These are phyloP conservation scores for Cyclophora albipunctata DNA, from an alignment of 2,888 invertebrate species.

Conservation along the genomic window DNA sequence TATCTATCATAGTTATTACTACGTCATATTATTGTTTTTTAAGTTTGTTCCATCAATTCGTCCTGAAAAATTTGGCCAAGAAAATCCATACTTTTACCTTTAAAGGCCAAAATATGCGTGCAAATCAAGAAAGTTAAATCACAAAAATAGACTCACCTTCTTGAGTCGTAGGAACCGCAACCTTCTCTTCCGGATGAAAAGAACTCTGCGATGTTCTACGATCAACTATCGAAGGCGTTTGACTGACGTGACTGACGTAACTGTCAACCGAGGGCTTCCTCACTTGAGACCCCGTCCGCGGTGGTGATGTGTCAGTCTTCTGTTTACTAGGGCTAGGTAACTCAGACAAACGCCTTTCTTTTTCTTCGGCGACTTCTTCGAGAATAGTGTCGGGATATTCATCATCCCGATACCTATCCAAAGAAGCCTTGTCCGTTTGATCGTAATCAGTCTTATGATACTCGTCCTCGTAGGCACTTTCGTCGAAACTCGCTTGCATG, in stretches of 20 bases:
- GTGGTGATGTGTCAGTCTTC: slow-evolving; percentile 57
- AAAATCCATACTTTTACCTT: slow-evolving; percentile 4
- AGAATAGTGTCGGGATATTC: slow-evolving; percentile 58
- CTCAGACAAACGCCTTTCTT: slow-evolving; percentile 51
- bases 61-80: too few relatives aligned
- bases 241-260: slow-evolving; percentile 65
- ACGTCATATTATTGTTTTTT: too few relatives aligned
- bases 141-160: slow-evolving; percentile 42
- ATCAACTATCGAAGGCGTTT: slow-evolving; percentile 60
- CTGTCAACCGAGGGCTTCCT: slow-evolving; percentile 67
- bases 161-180: slow-evolving; percentile 53
- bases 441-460: slow-evolving; percentile 71
- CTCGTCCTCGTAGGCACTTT: slow-evolving; percentile 74
- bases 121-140: too few relatives aligned
- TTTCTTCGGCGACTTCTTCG: slow-evolving; percentile 52
- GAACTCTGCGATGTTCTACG: slow-evolving; percentile 67
- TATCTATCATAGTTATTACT: too few relatives aligned
- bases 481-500: slow-evolving; percentile 60
- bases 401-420: slow-evolving; percentile 64
- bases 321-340: slow-evolving; percentile 46
- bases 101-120: too few relatives aligned
- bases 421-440: slow-evolving; percentile 59
- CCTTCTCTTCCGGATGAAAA: slow-evolving; percentile 75
- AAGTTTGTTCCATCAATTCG: too few relatives aligned
- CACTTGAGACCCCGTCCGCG: slow-evolving; percentile 45